Evolutionary conservation across 2,797 vertebrate genomes (phyloP), one percentile per base, ranked within the genome.

Genomic region (Philypnodon macrostomus): DNA sequence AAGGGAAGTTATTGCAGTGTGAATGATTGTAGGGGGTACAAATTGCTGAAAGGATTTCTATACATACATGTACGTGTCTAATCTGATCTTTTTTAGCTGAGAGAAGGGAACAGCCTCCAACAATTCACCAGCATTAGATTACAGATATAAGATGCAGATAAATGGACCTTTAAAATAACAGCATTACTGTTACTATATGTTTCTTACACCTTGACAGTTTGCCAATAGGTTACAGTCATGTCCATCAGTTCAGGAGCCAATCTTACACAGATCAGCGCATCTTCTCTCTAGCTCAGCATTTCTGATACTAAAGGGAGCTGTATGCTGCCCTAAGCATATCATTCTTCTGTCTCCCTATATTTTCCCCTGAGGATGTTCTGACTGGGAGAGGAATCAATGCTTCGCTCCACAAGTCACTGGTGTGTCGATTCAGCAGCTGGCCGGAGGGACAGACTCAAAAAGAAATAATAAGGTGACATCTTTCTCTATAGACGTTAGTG

Each of bases 351-450:
- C 55, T 41, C 54, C 56, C 62, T 48, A 45, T 45, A 15, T 46
- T 18, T 24, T 38, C 23, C 72, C 58, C 61, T 0, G 53, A 64
- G 80, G 81, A 69, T 56, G 1, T 52, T 63, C 68, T 63, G 73
- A 76, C 73, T 64, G 70, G 70, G 71, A 56, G 63, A 63, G 53
- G 51, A 61, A 87, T 87, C 79, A 63, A 87, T 88, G 81, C 51
- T 58, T 50, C 53, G 66, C 84, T 85, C 67, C 77, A 64, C 72
- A 74, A 83, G 66, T 76, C 84, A 72, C 72, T 11, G 42, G 61
- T 67, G 59, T 86, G 86, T 89, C 53, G 82, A 89, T 87, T 89
- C 88, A 89, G 87, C 87, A 89, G 72, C 79, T 47, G 70, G 63
- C 67, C 62, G 46, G 15, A 50, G 76, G 72, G 71, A 70, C 69